Base-by-base conservation (phyloP, 2,113 vertebrate genomes). In the Cinclus cinclus region DNA sequence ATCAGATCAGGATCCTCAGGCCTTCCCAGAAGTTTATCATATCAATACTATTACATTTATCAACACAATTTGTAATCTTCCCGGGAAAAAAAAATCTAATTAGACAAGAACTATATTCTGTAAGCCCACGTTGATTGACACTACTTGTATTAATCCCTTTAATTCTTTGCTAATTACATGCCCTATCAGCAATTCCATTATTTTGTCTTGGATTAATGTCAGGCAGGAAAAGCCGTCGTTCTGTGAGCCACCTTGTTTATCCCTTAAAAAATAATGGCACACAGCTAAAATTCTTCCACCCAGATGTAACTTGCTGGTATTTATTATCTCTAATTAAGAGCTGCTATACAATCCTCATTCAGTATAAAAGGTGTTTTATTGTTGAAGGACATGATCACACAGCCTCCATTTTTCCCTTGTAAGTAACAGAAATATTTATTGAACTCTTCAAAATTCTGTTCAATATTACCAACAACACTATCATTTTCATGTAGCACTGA, bases 81-180 rank as follows among this genome's bases (percentile, higher is more conserved):
- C 21, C 19, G 4, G 25, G 25, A 7, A 81, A 83, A 31, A 71
- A 41, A 75, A 63, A 78, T 11, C 76, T 90, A 93, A 95, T 94
- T 96, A 96, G 92, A 70, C 79, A 90, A 90, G 60, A 70, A 22
- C 47, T 47, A 23, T 83, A 75, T 46, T 90, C 73, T 81, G 31
- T 92, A 93, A 96, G 60, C 56, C 52, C 1, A 0, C 56, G 90
- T 64, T 95, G 96, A 90, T 39, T 95, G 95, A 97, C 92, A 90
- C 52, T 81, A 81, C 89, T 93, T 95, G 75, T 56, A 78, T 94
- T 91, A 97, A 97, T 97, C 92, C 89, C 81, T 81, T 81, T 96
- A 94, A 97, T 95, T 89, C 95, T 91, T 97, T 56, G 84, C 91
- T 96, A 95, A 97, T 96, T 96, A 97, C 89, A 87, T 81, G 91